Evolutionary conservation across 1,140 invertebrate species (phyloP).

Genomic region (Riptortus pedestris): DNA sequence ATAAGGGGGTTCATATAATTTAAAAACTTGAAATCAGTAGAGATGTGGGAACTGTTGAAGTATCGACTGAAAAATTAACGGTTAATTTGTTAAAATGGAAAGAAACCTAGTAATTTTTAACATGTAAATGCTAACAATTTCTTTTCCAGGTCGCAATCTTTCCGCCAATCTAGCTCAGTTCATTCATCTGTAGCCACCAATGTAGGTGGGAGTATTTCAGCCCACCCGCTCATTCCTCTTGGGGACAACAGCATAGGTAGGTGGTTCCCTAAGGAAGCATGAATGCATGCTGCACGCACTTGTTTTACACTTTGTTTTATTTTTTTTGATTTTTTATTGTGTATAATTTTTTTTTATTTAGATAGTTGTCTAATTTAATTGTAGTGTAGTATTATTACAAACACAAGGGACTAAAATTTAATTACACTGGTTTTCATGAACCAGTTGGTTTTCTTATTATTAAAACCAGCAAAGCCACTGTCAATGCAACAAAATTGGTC

Average conservation of each 20-base stretch:
- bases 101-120: slow-evolving; percentile 4
- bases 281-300: slow-evolving; percentile 23
- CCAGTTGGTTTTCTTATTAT: too few species aligned
- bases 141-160: slow-evolving; percentile 74
- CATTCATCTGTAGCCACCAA: slow-evolving; percentile 48
- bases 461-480: not conserved
- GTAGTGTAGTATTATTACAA: slow-evolving; percentile 10
- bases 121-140: slow-evolving; percentile 35
- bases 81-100: not conserved
- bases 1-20: too few species aligned
- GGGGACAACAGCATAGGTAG: slow-evolving; percentile 45
- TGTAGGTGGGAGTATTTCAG: slow-evolving; percentile 65
- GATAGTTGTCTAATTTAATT: slow-evolving; percentile 28
- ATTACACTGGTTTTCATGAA: too few species aligned
- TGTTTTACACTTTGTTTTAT: slow-evolving; percentile 26
- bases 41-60: too few species aligned
- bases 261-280: slow-evolving; percentile 22
- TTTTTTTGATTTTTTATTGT: slow-evolving; percentile 28
- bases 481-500: slow-evolving; percentile 15
- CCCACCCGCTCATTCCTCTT: slow-evolving; percentile 71
- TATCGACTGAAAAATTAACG: too few species aligned
- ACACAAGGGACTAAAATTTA: too few species aligned
- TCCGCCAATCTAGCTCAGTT: slow-evolving; percentile 54
- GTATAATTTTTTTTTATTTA: slow-evolving; percentile 19
- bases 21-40: too few species aligned